Conservation (phyloP, 2,888 invertebrate genomes). For the Craniophora ligustri region DNA sequence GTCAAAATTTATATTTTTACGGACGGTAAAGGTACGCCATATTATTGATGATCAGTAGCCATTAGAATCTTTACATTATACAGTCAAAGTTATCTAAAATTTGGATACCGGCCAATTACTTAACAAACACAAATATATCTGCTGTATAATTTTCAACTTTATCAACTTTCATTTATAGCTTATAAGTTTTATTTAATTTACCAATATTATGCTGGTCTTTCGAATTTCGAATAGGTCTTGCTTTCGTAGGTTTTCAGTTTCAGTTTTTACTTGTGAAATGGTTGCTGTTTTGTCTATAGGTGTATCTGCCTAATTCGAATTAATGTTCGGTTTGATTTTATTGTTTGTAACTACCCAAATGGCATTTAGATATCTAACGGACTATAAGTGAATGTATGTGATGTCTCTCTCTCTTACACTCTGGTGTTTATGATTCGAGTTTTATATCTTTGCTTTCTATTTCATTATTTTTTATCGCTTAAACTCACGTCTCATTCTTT, state of each 20-base stretch:
- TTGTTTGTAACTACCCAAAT: background rate
- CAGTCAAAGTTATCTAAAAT: constrained; percentile 1
- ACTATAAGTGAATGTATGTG: background rate
- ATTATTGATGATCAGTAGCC: too few species aligned
- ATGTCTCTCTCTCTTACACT: background rate
- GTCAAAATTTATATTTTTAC: too few species aligned
- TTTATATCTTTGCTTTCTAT: too few species aligned
- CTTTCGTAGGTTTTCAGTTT: constrained; percentile 10
- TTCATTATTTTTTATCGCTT: too few species aligned
- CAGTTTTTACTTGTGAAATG: constrained; percentile 6
- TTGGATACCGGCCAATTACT: constrained; percentile 45
- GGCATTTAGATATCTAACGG: background rate
- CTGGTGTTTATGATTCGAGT: too few species aligned
- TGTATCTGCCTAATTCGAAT: background rate
- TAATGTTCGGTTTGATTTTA: background rate
- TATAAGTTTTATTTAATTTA: constrained; percentile 23
- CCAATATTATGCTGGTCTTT: constrained; percentile 3
- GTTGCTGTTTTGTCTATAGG: background rate
- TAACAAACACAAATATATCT: constrained; percentile 20
- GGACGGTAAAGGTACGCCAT: too few species aligned
- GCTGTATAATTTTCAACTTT: constrained; percentile 27
- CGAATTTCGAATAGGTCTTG: constrained; percentile 12
- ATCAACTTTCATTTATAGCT: constrained; percentile 14
- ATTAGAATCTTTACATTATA: constrained; percentile 18
- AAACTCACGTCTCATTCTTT: too few species aligned